Percentiles rank a stretch among this genome's conserved stretches.
Conservation (phyloP, 2,113 vertebrate species). For the Xenopus borealis region DNA sequence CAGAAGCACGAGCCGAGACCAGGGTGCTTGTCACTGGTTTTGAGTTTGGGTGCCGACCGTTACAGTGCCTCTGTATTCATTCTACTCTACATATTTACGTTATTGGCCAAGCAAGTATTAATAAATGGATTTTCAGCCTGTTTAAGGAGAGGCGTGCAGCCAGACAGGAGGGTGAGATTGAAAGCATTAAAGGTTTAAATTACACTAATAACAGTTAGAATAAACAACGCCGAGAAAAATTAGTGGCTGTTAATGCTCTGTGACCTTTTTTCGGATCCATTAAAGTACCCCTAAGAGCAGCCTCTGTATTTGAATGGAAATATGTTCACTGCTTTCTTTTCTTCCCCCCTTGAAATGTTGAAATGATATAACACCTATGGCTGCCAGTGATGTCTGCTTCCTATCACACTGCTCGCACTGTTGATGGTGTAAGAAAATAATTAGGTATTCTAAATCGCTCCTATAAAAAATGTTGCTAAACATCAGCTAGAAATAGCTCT, state of each 20-base stretch:
- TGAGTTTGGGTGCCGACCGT: too few relatives aligned
- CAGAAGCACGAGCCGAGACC: too few relatives aligned
- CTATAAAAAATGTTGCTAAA: neutral
- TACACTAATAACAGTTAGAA: slow-evolving; percentile 43
- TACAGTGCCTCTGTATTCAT: too few relatives aligned
- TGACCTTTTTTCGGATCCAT: slow-evolving; percentile 16
- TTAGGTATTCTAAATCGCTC: neutral
- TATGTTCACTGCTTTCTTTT: neutral
- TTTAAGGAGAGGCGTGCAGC: slow-evolving; percentile 11
- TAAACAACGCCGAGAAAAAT: slow-evolving; percentile 26
- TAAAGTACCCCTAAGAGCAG: slow-evolving; percentile 34
- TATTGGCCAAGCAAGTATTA: slow-evolving; percentile 24
- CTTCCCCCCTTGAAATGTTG: neutral
- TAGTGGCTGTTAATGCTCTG: slow-evolving; percentile 22
- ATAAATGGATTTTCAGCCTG: slow-evolving; percentile 23
- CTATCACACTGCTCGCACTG: neutral
- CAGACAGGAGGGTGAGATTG: slow-evolving; percentile 28
- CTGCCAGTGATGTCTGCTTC: slow-evolving; percentile 7
- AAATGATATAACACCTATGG: slow-evolving; percentile 17
- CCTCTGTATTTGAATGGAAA: neutral
- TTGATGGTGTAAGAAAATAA: neutral
- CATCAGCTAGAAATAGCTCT: too few relatives aligned
- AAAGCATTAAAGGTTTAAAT: slow-evolving; percentile 37
- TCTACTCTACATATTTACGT: too few relatives aligned
- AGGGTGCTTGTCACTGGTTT: too few relatives aligned